Evolutionary conservation across 2,888 invertebrate species (phyloP).

Genomic region (Syritta pipiens): DNA sequence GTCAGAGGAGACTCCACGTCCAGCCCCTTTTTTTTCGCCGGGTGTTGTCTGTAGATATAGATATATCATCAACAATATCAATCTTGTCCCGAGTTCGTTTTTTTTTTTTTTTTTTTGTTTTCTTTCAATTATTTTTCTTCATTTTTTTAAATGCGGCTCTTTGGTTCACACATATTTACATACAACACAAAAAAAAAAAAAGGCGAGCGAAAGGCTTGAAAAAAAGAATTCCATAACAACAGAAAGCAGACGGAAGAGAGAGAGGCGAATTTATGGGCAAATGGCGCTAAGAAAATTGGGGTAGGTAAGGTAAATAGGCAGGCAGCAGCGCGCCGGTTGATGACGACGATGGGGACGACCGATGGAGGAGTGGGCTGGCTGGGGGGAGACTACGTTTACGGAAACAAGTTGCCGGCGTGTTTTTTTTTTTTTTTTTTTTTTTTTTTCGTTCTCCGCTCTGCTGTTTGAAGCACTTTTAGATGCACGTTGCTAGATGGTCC

Average conservation of each 20-base stretch:
- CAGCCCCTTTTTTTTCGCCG: conserved; percentile 12
- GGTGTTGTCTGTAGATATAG: conserved; percentile 33
- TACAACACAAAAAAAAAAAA: conserved; percentile 10
- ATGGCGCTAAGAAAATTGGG: conserved; percentile 59
- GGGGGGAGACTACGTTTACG: not conserved
- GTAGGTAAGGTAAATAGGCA: conserved; percentile 51
- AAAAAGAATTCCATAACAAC: conserved; percentile 18
- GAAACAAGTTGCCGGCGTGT: conserved; percentile 46
- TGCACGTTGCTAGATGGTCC: conserved; percentile 49
- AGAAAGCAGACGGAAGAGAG: not conserved
- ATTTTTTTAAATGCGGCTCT: conserved; percentile 39
- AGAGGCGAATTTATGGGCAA: conserved; percentile 1
- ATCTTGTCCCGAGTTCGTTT: conserved; percentile 25
- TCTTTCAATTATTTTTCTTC: conserved; percentile 5
- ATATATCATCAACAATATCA: conserved; percentile 32
- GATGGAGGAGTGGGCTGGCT: no score
- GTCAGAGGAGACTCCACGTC: no score
- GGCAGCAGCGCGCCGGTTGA: not conserved
- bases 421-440: conserved; percentile 18
- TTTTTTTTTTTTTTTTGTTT: conserved; percentile 5
- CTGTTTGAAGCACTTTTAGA: conserved; percentile 13
- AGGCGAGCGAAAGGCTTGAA: conserved; percentile 37
- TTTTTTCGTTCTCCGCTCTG: no score
- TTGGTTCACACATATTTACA: conserved; percentile 29
- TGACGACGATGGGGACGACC: no score